Percentiles rank a stretch among this genome's conserved stretches.
These are phyloP conservation scores for Trididemnum nubilum DNA, from an alignment of 23 tunicate genomes.

Conservation along the genomic window DNA sequence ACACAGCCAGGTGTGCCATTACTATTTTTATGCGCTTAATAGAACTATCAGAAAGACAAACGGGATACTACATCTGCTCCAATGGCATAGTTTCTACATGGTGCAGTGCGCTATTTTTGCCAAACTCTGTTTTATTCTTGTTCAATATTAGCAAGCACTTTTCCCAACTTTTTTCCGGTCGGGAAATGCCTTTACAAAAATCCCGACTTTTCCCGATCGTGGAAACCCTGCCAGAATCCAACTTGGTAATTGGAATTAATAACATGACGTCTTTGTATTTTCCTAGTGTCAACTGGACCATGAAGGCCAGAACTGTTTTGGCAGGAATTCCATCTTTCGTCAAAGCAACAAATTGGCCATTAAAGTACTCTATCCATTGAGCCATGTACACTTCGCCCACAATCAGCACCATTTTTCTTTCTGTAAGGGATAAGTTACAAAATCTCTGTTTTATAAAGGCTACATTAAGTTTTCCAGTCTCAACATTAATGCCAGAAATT, in stretches of 20 bases:
- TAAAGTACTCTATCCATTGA: conserved; percentile 13
- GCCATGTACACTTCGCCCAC: conserved; percentile 10
- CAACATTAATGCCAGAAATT: background rate
- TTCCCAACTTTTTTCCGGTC: too few relatives aligned
- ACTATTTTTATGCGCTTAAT: too few relatives aligned
- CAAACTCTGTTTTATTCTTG: too few relatives aligned
- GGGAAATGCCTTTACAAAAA: too few relatives aligned
- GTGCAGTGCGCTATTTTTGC: too few relatives aligned
- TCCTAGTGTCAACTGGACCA: conserved; percentile 8
- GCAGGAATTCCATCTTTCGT: conserved; percentile 26
- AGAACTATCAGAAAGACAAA: too few relatives aligned
- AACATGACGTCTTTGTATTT: conserved; percentile 10
- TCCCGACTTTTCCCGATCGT: too few relatives aligned
- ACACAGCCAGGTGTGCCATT: too few relatives aligned
- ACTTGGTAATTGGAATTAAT: conserved; percentile 15
- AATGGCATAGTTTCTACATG: too few relatives aligned
- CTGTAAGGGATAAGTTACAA: background rate
- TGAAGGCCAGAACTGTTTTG: conserved; percentile 17
- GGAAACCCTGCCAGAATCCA: too few relatives aligned
- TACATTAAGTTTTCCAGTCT: conserved; percentile 18
- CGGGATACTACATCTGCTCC: too few relatives aligned
- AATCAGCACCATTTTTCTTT: conserved; percentile 10
- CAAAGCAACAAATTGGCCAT: conserved; percentile 25
- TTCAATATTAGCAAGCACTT: too few relatives aligned
- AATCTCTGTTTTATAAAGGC: conserved; percentile 3